Evolutionary conservation across 1,140 invertebrate species (phyloP).

Genomic region (Aphelinus certus): DNA sequence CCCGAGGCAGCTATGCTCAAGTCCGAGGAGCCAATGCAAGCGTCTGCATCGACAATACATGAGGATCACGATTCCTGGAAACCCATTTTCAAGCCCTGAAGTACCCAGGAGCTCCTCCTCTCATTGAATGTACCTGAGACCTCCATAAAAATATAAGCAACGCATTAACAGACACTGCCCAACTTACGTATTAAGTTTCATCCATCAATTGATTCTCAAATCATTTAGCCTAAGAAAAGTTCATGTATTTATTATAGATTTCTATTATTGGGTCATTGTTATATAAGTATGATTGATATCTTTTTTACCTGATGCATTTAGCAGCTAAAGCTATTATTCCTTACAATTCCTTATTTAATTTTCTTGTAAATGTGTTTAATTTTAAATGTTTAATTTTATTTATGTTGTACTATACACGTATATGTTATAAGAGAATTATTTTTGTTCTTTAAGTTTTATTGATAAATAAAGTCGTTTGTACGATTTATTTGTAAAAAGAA

Average conservation of each 20-base stretch:
- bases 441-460: slow-evolving; percentile 23
- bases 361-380: slow-evolving; percentile 32
- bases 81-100: slow-evolving; percentile 57
- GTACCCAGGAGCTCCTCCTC: neutral
- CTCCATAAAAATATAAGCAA: neutral
- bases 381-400: slow-evolving; percentile 20
- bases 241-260: slow-evolving; percentile 24
- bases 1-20: slow-evolving; percentile 63
- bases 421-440: slow-evolving; percentile 15
- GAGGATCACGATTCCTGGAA: slow-evolving; percentile 56
- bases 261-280: neutral
- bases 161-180: neutral
- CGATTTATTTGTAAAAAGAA: slow-evolving; percentile 15
- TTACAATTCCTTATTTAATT: slow-evolving; percentile 14
- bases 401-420: slow-evolving; percentile 32
- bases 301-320: neutral
- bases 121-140: slow-evolving; percentile 38
- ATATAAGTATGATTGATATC: slow-evolving; percentile 12
- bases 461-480: slow-evolving; percentile 14
- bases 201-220: neutral
- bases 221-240: too few relatives aligned
- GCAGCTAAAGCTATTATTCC: slow-evolving; percentile 12
- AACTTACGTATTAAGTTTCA: slow-evolving; percentile 16
- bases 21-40: slow-evolving; percentile 41
- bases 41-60: slow-evolving; percentile 20